phyloP scores from a whole-genome alignment of 2,797 vertebrate species.

The Takifugu ocellatus region DNA sequence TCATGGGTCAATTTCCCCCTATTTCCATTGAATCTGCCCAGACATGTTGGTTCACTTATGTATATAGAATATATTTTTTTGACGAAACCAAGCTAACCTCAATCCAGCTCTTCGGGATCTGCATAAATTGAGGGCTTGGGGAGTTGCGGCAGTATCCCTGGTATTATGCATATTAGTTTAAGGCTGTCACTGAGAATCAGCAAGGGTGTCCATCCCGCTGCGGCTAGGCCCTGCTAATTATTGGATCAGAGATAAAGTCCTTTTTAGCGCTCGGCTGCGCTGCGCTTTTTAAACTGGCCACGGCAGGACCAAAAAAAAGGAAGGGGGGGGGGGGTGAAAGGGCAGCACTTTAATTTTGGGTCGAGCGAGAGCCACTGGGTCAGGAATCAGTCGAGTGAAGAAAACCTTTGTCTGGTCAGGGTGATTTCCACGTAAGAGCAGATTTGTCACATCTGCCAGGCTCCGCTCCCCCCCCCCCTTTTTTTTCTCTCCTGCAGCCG shows the following conservation, averaged over 20 bases:
- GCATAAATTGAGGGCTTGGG: conserved; percentile 79
- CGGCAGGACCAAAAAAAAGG: conserved; percentile 22
- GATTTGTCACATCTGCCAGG: conserved; percentile 76
- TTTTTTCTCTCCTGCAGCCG: conserved; percentile 18
- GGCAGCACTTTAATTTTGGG: conserved; percentile 49
- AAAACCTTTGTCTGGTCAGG: conserved; percentile 73
- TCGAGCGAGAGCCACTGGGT: conserved; percentile 61
- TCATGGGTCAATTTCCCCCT: conserved; percentile 15
- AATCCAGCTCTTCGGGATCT: conserved; percentile 78
- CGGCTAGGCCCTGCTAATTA: conserved; percentile 77
- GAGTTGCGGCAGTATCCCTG: conserved; percentile 72
- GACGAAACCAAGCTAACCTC: conserved; percentile 70
- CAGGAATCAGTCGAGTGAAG: conserved; percentile 74
- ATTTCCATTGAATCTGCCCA: conserved; percentile 13
- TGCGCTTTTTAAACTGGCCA: conserved; percentile 53
- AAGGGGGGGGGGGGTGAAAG: conserved; percentile 9
- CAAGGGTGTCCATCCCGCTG: conserved; percentile 72
- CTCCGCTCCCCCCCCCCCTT: conserved; percentile 29
- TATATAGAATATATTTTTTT: conserved; percentile 54
- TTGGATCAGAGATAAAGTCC: conserved; percentile 77
- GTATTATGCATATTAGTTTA: conserved; percentile 82
- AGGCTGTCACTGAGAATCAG: conserved; percentile 80
- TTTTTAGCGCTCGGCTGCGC: conserved; percentile 58
- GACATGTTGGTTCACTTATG: conserved; percentile 63
- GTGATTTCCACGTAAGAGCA: conserved; percentile 62